These are phyloP conservation scores for Burhinus bistriatus DNA, from an alignment of 2,113 vertebrate species.

Conservation along the genomic window DNA sequence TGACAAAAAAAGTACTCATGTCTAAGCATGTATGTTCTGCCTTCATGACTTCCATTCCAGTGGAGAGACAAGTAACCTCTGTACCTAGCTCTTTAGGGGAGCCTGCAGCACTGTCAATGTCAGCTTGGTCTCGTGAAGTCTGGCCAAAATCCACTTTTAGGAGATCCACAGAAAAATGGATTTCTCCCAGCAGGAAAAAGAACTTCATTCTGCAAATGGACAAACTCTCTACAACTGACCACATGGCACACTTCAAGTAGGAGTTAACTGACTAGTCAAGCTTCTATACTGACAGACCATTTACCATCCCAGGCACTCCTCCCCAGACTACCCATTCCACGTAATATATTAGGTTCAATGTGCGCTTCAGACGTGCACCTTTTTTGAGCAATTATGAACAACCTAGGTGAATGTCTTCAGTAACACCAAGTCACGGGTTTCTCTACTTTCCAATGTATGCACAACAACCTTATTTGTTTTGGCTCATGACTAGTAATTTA, in stretches of 20 bases:
- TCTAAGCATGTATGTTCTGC: not conserved
- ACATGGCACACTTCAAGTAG: not conserved
- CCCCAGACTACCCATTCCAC: not conserved
- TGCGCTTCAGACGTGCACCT: not conserved
- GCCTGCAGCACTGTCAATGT: not conserved
- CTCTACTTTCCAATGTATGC: not conserved
- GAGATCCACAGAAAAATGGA: not conserved
- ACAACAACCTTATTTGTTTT: not conserved
- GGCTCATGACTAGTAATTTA: not conserved
- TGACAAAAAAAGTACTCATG: not conserved
- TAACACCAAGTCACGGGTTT: not conserved
- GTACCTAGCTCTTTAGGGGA: not conserved
- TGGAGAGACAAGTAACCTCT: not conserved
- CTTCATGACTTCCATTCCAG: not conserved
- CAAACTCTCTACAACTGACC: not conserved
- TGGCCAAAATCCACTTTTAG: not conserved
- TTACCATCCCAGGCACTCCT: not conserved
- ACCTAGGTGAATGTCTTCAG: fast-evolving
- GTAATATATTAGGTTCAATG: fast-evolving
- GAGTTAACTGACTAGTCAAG: not conserved
- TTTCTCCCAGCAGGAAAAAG: not conserved
- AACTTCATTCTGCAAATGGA: not conserved
- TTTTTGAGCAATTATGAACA: not conserved
- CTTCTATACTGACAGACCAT: not conserved
- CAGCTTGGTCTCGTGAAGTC: not conserved